These are phyloP conservation scores for Rhipidura dahli DNA, from an alignment of 2,113 vertebrate species.

Conservation along the genomic window DNA sequence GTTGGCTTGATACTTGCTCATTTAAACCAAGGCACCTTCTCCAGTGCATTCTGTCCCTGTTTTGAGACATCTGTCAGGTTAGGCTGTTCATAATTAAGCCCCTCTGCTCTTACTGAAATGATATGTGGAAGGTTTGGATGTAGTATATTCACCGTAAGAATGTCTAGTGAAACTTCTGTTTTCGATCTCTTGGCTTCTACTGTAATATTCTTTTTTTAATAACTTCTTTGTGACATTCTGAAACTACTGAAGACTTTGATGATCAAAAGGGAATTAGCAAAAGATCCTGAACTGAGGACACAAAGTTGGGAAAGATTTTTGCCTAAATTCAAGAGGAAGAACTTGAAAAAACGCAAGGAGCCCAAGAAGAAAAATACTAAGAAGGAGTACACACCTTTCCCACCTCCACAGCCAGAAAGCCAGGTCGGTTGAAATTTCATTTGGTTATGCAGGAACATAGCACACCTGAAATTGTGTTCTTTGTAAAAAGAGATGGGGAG, in stretches of 20 bases:
- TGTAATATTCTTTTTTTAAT: neutral
- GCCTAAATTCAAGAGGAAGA: conserved; percentile 92
- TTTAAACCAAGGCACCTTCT: neutral
- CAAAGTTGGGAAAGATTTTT: conserved; percentile 96
- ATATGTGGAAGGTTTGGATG: neutral
- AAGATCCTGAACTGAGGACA: conserved; percentile 85
- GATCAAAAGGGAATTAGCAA: conserved; percentile 94
- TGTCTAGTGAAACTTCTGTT: neutral
- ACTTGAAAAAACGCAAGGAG: conserved; percentile 89
- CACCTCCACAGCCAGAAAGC: conserved; percentile 91
- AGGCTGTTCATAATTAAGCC: neutral
- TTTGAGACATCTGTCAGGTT: neutral
- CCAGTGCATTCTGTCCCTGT: neutral
- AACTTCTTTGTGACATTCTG: conserved; percentile 15
- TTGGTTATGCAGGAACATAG: neutral
- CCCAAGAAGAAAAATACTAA: conserved; percentile 90
- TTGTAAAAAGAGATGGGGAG: neutral
- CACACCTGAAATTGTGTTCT: neutral
- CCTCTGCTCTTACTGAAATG: neutral
- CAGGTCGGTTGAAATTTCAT: conserved; percentile 76
- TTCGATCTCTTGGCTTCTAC: neutral
- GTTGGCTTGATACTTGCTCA: neutral
- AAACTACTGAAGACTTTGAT: conserved; percentile 85
- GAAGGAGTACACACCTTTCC: conserved; percentile 95
- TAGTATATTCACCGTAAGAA: neutral